Evolutionary conservation across 2,797 vertebrate species (phyloP).

Genomic region (Channa striata): DNA sequence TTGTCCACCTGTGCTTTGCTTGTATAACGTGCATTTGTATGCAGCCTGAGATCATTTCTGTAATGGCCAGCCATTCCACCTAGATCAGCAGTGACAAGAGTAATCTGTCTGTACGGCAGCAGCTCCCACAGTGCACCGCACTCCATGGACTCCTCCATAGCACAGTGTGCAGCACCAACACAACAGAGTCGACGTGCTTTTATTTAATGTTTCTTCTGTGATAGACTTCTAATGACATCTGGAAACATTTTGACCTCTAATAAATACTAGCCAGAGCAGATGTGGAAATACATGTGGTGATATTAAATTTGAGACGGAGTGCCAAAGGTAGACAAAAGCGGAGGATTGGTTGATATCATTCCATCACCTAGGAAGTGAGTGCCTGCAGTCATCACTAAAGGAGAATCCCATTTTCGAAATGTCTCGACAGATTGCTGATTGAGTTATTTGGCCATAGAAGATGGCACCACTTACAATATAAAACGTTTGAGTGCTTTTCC

Average conservation of each 20-base stretch:
- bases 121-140: conserved; percentile 60
- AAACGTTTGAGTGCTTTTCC: conserved; percentile 39
- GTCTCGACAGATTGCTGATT: conserved; percentile 66
- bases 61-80: conserved; percentile 67
- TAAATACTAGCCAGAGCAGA: conserved; percentile 44
- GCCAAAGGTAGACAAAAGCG: conserved; percentile 50
- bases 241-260: conserved; percentile 50
- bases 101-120: conserved; percentile 73
- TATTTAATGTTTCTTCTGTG: conserved; percentile 50
- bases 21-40: conserved; percentile 73
- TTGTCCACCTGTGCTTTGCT: conserved; percentile 72
- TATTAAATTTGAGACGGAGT: conserved; percentile 50
- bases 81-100: conserved; percentile 72
- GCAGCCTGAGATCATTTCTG: conserved; percentile 67
- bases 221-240: conserved; percentile 44
- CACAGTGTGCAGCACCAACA: conserved; percentile 26
- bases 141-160: conserved; percentile 32
- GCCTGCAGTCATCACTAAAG: conserved; percentile 59
- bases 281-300: conserved; percentile 31
- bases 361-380: conserved; percentile 51
- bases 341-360: conserved; percentile 49
- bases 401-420: conserved; percentile 68
- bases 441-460: conserved; percentile 61
- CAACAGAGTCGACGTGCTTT: conserved; percentile 37
- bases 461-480: conserved; percentile 59